phyloP scores from a whole-genome alignment of 2,797 vertebrate genomes.

The Trichosurus vulpecula region DNA sequence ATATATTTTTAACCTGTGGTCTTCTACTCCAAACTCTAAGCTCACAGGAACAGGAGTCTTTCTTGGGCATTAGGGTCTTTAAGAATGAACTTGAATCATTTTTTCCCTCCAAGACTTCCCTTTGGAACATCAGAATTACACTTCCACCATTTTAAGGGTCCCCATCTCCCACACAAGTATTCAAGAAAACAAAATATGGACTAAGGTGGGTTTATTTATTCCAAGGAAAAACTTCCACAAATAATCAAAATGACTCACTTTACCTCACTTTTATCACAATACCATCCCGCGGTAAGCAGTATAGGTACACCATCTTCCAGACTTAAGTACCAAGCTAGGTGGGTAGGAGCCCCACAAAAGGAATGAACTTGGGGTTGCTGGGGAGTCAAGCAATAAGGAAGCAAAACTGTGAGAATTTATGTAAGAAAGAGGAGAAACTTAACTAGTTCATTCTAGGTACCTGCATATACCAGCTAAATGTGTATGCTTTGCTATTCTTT shows the following conservation, averaged over 20 bases:
- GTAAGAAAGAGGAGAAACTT: background rate
- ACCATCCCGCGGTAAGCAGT: background rate
- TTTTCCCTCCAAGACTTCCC: background rate
- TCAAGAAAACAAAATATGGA: background rate
- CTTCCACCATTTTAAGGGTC: background rate
- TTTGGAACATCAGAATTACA: background rate
- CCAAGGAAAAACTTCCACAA: background rate
- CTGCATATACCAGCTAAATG: background rate
- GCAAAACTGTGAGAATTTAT: background rate
- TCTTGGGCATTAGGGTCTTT: background rate
- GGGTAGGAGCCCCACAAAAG: background rate
- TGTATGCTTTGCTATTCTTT: background rate
- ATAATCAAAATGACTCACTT: background rate
- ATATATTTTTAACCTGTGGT: background rate
- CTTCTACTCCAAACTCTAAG: background rate
- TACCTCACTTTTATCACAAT: background rate
- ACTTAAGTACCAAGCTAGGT: background rate
- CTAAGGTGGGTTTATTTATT: background rate
- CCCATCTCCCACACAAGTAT: background rate
- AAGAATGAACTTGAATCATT: background rate
- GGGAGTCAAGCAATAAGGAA: background rate
- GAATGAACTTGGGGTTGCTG: background rate
- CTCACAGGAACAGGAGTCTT: background rate
- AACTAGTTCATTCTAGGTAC: background rate
- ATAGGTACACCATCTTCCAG: background rate